Evolutionary conservation across 2,113 vertebrate genomes (phyloP), one percentile per base, ranked within the genome.

Genomic region (Antigone vipio): DNA sequence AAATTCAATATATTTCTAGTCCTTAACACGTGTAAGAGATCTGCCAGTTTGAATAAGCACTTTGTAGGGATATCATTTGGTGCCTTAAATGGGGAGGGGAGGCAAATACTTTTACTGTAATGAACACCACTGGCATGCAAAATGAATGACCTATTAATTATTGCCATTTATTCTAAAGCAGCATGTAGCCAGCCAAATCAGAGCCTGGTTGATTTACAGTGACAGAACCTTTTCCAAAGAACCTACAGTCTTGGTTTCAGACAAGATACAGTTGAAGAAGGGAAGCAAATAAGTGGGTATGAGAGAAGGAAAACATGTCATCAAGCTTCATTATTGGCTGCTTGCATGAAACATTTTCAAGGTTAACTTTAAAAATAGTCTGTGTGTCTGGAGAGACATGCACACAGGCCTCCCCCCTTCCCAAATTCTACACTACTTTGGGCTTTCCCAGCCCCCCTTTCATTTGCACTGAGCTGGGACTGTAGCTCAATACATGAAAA

Each of bases 101-200:
- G 30, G 63, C 69, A 95, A 94, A 87, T 82, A 52, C 69, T 35
- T 85, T 91, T 89, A 76, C 62, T 82, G 71, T 89, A 96, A 96
- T 64, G 81, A 94, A 93, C 40, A 91, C 87, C 89, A 79, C 35
- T 79, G 87, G 49, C 78, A 38, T 23, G 71, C 83, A 89, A 93
- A 93, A 92, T 76, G 44, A 93, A 92, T 44, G 71, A n/a, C 42
- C 81, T 91, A 79, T 85, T 93, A 95, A 95, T 92, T 89, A 89
- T 83, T 77, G 71, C 47, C 81, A 44, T 32, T 55, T 74, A 73
- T 50, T 82, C 66, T 49, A 85, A 78, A 78, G 63, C 71, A 76
- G 47, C 63, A 50, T 0, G 18, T 23, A 69, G 73, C 66, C 38
- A 91, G 84, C 29, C 80, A 91, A 63, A 91, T 88, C 45, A 13